phyloP scores from a whole-genome alignment of 2,888 invertebrate species.

The Anagyrus pseudococci region DNA sequence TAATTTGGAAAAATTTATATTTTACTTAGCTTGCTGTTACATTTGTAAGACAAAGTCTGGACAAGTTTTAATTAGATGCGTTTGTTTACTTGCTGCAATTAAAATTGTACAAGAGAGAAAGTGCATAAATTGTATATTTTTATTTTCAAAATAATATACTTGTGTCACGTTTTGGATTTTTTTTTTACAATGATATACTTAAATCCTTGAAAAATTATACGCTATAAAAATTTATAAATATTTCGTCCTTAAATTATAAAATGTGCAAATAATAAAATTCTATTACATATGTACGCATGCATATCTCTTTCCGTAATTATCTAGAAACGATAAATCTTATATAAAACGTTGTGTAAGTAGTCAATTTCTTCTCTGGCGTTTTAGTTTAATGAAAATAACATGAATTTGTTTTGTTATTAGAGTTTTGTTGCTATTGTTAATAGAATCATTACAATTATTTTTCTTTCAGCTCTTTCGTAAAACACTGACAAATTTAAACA shows the following conservation, averaged over 20 bases:
- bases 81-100: constrained; percentile 27
- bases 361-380: constrained; percentile 13
- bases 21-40: constrained; percentile 40
- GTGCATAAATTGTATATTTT: constrained; percentile 10
- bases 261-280: constrained; percentile 24
- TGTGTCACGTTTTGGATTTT: constrained; percentile 14
- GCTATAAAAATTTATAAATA: not conserved
- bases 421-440: constrained; percentile 24
- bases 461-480: constrained; percentile 3
- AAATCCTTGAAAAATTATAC: not conserved
- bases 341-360: constrained; percentile 44
- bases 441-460: constrained; percentile 12
- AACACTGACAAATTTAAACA: constrained; percentile 1
- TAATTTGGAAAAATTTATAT: constrained; percentile 40
- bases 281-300: constrained; percentile 15
- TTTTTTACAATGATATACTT: constrained; percentile 3
- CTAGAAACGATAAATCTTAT: constrained; percentile 44
- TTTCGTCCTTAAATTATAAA: constrained; percentile 18
- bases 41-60: constrained; percentile 33
- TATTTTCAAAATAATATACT: not conserved
- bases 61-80: constrained; percentile 33
- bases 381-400: constrained; percentile 12
- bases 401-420: constrained; percentile 18
- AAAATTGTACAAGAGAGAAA: constrained; percentile 2
- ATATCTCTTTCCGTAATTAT: constrained; percentile 42